Percentiles rank a stretch among this genome's conserved stretches.
These are phyloP conservation scores for Leptinotarsa juncta DNA, from an alignment of 2,888 invertebrate genomes.

Conservation along the genomic window DNA sequence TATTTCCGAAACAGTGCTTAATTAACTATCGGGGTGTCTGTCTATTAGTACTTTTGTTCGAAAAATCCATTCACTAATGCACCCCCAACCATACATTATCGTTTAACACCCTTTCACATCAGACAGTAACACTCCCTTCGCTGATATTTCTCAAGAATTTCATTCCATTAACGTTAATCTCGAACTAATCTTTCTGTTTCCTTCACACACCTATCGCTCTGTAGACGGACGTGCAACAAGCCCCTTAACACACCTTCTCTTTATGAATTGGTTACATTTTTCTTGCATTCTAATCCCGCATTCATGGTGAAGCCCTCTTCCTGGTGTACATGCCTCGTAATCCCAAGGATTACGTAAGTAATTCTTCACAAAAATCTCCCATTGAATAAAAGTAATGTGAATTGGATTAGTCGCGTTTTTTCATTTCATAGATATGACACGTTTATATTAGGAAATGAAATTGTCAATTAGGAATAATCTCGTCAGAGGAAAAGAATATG, in stretches of 20 bases:
- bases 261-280: neutral
- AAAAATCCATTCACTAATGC: conserved; percentile 15
- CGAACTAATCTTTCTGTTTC: conserved; percentile 13
- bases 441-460: neutral
- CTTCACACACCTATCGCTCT: conserved; percentile 8
- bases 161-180: conserved; percentile 18
- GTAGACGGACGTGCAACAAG: conserved; percentile 5
- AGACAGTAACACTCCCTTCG: conserved; percentile 3
- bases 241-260: neutral
- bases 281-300: neutral
- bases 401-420: conserved; percentile 8
- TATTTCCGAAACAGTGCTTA: neutral
- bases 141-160: conserved; percentile 19
- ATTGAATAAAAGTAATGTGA: conserved; percentile 10
- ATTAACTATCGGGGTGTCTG: neutral
- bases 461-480: neutral
- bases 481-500: neutral
- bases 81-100: conserved; percentile 10
- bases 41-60: neutral
- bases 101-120: conserved; percentile 11
- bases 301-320: neutral
- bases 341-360: conserved; percentile 1
- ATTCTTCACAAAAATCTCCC: conserved; percentile 2
- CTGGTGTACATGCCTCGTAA: conserved; percentile 1
- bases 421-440: conserved; percentile 1